Evolutionary conservation across 1,140 invertebrate genomes (phyloP).

Genomic region (Archivesica marissinica): DNA sequence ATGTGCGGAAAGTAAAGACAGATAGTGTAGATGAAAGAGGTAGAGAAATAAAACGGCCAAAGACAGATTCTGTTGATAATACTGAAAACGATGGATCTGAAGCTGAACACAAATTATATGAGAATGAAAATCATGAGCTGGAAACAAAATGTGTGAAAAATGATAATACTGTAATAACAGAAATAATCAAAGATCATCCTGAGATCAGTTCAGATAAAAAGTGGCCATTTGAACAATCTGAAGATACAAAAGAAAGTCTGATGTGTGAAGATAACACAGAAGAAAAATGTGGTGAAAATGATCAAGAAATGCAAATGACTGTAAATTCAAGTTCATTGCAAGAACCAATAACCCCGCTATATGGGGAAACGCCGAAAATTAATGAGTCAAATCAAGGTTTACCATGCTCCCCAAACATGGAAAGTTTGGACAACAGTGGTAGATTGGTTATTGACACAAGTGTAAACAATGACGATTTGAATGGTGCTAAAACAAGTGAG

Average conservation of each 20-base stretch:
- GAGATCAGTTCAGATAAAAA: not conserved
- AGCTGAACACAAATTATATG: not conserved
- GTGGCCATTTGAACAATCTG: not conserved
- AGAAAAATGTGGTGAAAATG: not conserved
- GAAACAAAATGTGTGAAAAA: not conserved
- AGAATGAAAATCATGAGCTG: not conserved
- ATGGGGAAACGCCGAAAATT: conserved; percentile 55
- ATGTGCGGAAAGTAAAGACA: conserved; percentile 48
- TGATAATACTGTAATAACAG: not conserved
- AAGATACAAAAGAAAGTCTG: not conserved
- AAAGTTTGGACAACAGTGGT: conserved; percentile 15
- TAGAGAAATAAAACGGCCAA: conserved; percentile 1
- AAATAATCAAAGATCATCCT: not conserved
- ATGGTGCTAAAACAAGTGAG: conserved; percentile 17
- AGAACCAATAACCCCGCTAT: conserved; percentile 51
- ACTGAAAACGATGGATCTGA: not conserved
- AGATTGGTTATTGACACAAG: conserved; percentile 29
- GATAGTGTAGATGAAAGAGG: not conserved
- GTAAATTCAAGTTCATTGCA: conserved; percentile 6
- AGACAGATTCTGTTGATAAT: not conserved
- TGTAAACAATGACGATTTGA: conserved; percentile 2
- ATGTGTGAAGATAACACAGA: not conserved
- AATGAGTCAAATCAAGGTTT: conserved; percentile 56
- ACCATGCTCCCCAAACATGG: conserved; percentile 53
- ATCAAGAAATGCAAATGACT: conserved; percentile 6